phyloP scores from a whole-genome alignment of 2,797 vertebrate species.

The Notamacropus eugenii region DNA sequence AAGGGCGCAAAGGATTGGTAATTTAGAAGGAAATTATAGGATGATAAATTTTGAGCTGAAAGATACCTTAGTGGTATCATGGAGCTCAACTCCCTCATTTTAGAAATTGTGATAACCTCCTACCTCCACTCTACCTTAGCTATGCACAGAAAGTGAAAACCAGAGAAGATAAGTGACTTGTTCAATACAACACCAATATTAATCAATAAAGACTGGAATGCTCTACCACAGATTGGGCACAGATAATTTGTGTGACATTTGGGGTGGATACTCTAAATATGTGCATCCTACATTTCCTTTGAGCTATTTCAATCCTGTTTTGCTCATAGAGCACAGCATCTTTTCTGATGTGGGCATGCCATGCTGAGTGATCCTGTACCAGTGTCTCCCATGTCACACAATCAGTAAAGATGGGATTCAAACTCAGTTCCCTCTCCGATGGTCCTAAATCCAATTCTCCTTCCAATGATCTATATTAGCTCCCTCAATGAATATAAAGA shows the following conservation, averaged over 20 bases:
- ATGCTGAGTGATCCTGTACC: too few relatives aligned
- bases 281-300: too few relatives aligned
- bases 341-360: too few relatives aligned
- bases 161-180: constrained; percentile 7
- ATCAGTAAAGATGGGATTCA: not conserved
- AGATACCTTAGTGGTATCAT: not conserved
- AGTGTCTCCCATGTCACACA: not conserved
- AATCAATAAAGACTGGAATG: not conserved
- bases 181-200: constrained; percentile 1
- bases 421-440: not conserved
- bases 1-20: not conserved
- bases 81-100: not conserved
- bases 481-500: constrained; percentile 21
- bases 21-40: not conserved
- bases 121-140: not conserved
- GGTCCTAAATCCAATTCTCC: not conserved
- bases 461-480: not conserved
- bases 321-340: too few relatives aligned
- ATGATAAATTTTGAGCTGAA: not conserved
- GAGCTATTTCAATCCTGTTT: too few relatives aligned
- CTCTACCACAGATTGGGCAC: too few relatives aligned
- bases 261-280: too few relatives aligned
- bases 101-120: not conserved
- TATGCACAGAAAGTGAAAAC: not conserved
- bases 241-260: too few relatives aligned